Evolutionary conservation across 2,113 vertebrate genomes (phyloP).

Genomic region (Manacus vitellinus): DNA sequence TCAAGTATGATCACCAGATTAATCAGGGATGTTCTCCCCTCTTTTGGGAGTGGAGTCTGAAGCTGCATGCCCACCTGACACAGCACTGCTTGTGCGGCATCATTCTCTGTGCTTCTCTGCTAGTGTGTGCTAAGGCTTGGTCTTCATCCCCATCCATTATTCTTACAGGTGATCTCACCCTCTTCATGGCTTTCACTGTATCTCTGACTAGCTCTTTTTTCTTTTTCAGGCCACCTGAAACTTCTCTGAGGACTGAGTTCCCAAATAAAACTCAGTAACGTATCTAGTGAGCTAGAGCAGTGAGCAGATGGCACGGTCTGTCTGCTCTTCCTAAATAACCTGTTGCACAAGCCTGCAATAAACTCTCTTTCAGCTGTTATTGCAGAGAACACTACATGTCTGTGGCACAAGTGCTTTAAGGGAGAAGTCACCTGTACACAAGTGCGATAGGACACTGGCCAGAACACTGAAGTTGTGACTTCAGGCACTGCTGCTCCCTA

Average conservation of each 20-base stretch:
- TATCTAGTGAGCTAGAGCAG: not conserved
- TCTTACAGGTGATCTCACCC: not conserved
- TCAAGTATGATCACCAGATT: not conserved
- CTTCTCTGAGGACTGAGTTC: not conserved
- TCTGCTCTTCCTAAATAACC: not conserved
- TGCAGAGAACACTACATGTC: fast-evolving
- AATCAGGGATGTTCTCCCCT: not conserved
- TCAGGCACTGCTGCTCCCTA: not conserved
- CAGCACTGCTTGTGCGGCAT: not conserved
- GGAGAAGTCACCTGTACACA: not conserved
- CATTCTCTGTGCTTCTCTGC: not conserved
- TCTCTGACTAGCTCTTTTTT: not conserved
- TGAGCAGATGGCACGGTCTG: not conserved
- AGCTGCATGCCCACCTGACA: not conserved
- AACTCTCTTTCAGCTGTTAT: not conserved
- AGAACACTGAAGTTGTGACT: not conserved
- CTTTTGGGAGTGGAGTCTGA: not conserved
- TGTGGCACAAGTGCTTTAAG: not conserved
- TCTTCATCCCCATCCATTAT: not conserved
- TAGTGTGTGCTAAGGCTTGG: not conserved
- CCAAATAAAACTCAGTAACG: not conserved
- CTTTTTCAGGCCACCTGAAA: not conserved
- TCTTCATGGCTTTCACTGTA: not conserved
- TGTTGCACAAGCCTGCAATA: fast-evolving
- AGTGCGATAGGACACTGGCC: too few relatives aligned